Evolutionary conservation across 1,140 invertebrate species (phyloP).

Genomic region (Solen grandis): DNA sequence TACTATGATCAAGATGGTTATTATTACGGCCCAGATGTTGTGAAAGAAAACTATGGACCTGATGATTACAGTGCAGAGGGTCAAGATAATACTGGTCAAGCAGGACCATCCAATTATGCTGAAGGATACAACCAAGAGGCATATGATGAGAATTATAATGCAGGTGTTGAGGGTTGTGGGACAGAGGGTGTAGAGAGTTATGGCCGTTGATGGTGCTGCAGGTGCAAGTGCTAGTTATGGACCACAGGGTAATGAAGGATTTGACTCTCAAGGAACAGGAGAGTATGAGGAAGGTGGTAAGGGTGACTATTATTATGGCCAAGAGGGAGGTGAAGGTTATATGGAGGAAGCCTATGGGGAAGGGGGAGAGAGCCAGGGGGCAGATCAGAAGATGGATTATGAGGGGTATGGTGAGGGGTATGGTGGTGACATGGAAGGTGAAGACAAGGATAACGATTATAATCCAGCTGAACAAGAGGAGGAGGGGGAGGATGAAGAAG

Average conservation of each 20-base stretch:
- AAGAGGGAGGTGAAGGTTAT: constrained; percentile 17
- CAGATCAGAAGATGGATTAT: constrained; percentile 58
- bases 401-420: constrained; percentile 40
- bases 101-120: too few relatives aligned
- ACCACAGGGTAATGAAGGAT: too few relatives aligned
- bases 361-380: constrained; percentile 36
- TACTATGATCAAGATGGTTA: constrained; percentile 5
- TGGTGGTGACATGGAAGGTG: constrained; percentile 56
- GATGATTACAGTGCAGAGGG: constrained; percentile 17
- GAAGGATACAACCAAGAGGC: too few relatives aligned
- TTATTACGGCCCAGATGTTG: too few relatives aligned
- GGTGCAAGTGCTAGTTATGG: too few relatives aligned
- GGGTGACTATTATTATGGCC: not conserved
- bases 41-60: too few relatives aligned
- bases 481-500: constrained; percentile 61
- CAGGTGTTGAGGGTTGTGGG: not conserved
- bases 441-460: constrained; percentile 65
- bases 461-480: too few relatives aligned
- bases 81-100: constrained; percentile 26
- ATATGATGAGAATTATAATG: not conserved
- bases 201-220: too few relatives aligned
- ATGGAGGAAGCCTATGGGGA: constrained; percentile 5
- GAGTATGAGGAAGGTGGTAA: too few relatives aligned
- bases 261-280: too few relatives aligned
- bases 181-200: too few relatives aligned